These are phyloP conservation scores for Mesoclemmys tuberculata DNA, from an alignment of 2,113 vertebrate species.

Conservation along the genomic window DNA sequence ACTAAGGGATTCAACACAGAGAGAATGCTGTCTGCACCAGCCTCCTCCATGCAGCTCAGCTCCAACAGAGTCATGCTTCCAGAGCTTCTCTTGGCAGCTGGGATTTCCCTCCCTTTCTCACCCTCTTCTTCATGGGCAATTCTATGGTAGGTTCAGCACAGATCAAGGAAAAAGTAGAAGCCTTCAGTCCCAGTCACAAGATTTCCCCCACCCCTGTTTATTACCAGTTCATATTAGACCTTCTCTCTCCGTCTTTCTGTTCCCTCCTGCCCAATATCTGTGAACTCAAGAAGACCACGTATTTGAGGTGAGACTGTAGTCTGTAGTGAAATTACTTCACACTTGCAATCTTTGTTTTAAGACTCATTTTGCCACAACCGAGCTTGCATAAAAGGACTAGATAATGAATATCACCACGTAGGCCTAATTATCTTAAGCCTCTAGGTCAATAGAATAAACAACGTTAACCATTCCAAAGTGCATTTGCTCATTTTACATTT, in stretches of 20 bases:
- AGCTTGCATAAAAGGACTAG: background rate
- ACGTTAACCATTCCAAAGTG: background rate
- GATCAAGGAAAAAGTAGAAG: background rate
- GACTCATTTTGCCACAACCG: background rate
- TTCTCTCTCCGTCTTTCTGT: background rate
- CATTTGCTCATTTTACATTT: background rate
- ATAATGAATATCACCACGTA: background rate
- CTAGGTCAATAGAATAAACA: background rate
- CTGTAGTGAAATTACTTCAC: background rate
- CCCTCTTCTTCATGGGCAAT: background rate
- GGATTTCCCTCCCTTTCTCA: background rate
- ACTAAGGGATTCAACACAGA: background rate
- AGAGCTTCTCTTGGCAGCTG: background rate
- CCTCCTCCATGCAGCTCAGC: accelerated
- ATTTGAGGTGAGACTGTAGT: background rate
- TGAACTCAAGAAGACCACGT: background rate
- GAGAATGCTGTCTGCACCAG: background rate
- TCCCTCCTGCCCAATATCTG: background rate
- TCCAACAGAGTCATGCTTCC: background rate
- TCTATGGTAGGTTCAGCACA: background rate
- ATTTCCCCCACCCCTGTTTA: background rate
- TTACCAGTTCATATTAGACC: background rate
- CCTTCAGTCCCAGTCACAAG: background rate
- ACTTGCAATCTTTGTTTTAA: background rate
- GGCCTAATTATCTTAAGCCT: background rate